Evolutionary conservation across 2,113 vertebrate species (phyloP).

Genomic region (Lethenteron reissneri): DNA sequence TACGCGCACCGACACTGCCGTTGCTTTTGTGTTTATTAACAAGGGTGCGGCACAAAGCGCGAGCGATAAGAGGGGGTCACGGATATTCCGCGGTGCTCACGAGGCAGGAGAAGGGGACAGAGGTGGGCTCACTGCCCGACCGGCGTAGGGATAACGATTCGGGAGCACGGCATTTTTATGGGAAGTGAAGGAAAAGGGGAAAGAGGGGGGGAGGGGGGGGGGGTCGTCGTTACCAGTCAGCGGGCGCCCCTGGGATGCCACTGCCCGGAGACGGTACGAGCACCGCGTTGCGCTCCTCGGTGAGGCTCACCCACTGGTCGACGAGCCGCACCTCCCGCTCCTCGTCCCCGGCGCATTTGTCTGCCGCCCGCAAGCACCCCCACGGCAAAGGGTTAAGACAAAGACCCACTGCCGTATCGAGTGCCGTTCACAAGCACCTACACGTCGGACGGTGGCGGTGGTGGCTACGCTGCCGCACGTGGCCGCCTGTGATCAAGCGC

Average conservation of each 20-base stretch:
- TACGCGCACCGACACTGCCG: not conserved
- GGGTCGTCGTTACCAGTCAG: conserved; percentile 39
- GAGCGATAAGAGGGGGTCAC: not conserved
- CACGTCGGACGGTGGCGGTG: not conserved
- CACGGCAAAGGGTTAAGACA: not conserved
- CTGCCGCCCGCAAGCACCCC: conserved; percentile 17
- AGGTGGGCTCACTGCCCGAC: not conserved
- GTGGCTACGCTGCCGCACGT: not conserved
- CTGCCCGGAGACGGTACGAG: conserved; percentile 72
- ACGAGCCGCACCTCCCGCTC: conserved; percentile 73
- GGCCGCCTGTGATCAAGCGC: too few relatives aligned
- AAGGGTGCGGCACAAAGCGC: not conserved
- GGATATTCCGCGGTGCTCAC: too few relatives aligned
- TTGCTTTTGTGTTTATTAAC: not conserved
- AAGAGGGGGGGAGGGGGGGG: too few relatives aligned
- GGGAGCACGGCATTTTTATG: not conserved
- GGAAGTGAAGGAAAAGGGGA: conserved; percentile 12
- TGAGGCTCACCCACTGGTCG: conserved; percentile 94
- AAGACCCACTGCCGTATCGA: not conserved
- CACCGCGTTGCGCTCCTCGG: conserved; percentile 76
- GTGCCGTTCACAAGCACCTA: not conserved
- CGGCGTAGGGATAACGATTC: not conserved
- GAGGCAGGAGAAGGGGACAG: not conserved
- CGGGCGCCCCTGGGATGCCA: conserved; percentile 71
- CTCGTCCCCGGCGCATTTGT: conserved; percentile 65